These are phyloP conservation scores for Calliphora vicina DNA, from an alignment of 1,140 invertebrate genomes.

Conservation along the genomic window DNA sequence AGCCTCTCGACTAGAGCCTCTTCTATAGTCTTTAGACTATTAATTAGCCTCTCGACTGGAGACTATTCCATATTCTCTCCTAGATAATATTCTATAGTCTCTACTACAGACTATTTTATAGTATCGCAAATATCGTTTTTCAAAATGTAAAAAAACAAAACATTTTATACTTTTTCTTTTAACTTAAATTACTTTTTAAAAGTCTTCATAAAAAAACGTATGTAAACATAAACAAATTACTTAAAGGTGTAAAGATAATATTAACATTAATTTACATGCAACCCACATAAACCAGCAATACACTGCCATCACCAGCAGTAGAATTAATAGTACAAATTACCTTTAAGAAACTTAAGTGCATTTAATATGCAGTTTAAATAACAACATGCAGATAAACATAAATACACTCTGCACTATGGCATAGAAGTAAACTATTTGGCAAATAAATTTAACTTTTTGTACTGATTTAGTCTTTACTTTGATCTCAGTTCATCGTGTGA, in stretches of 20 bases:
- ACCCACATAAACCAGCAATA: constrained; percentile 8
- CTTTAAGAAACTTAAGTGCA: constrained; percentile 13
- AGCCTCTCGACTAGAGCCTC: too few species aligned
- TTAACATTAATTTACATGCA: constrained; percentile 10
- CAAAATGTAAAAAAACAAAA: too few species aligned
- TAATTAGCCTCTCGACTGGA: too few species aligned
- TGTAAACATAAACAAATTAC: constrained; percentile 11
- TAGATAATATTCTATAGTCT: too few species aligned
- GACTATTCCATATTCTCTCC: too few species aligned
- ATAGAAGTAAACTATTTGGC: background rate
- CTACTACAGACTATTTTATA: too few species aligned
- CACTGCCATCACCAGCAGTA: background rate
- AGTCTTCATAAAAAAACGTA: background rate
- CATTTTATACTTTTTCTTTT: background rate
- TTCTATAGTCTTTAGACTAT: too few species aligned
- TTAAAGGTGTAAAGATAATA: constrained; percentile 17
- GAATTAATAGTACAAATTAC: constrained; percentile 17
- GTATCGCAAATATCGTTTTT: too few species aligned
- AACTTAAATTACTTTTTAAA: background rate
- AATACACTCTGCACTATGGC: background rate
- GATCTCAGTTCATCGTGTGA: too few species aligned
- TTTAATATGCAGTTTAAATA: constrained; percentile 17
- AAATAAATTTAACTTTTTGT: background rate
- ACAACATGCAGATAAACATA: background rate
- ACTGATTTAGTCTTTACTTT: too few species aligned